Percentiles rank a stretch among this genome's conserved stretches.
phyloP scores from a whole-genome alignment of 2,888 invertebrate genomes.

The Mythimna lalbum region DNA sequence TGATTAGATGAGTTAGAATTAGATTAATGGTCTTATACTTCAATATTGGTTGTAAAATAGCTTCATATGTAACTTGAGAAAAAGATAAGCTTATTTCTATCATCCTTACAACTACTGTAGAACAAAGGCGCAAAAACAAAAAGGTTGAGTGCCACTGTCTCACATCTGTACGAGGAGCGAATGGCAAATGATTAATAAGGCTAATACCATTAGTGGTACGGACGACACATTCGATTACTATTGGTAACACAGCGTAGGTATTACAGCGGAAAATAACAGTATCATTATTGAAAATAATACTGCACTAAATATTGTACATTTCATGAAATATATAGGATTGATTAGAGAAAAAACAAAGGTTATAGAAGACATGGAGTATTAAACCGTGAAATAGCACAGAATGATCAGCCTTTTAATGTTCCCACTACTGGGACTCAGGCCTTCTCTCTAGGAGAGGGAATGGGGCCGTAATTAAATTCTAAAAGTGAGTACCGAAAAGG shows the following conservation, averaged over 20 bases:
- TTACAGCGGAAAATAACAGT: conserved; percentile 28
- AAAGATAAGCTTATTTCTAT: background rate
- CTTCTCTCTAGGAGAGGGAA: too few species aligned
- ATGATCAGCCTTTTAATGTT: too few species aligned
- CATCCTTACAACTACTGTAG: background rate
- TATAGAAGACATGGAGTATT: too few species aligned
- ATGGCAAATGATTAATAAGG: conserved; percentile 88
- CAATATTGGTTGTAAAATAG: background rate
- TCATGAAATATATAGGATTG: too few species aligned
- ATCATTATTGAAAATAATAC: conserved; percentile 23
- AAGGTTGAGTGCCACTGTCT: conserved; percentile 72
- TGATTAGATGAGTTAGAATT: too few species aligned
- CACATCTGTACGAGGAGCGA: conserved; percentile 80
- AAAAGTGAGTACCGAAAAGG: too few species aligned
- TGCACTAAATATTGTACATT: background rate
- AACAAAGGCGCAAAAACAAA: conserved; percentile 1
- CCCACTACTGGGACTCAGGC: too few species aligned
- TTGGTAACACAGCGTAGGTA: conserved; percentile 48
- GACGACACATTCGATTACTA: conserved; percentile 79
- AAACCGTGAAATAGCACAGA: too few species aligned
- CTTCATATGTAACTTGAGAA: background rate
- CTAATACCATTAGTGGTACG: conserved; percentile 83
- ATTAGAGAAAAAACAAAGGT: too few species aligned
- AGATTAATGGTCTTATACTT: too few species aligned
- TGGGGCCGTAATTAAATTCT: too few species aligned